Evolutionary conservation across 2,797 vertebrate genomes (phyloP).

Genomic region (Sphenopsis melanotis): DNA sequence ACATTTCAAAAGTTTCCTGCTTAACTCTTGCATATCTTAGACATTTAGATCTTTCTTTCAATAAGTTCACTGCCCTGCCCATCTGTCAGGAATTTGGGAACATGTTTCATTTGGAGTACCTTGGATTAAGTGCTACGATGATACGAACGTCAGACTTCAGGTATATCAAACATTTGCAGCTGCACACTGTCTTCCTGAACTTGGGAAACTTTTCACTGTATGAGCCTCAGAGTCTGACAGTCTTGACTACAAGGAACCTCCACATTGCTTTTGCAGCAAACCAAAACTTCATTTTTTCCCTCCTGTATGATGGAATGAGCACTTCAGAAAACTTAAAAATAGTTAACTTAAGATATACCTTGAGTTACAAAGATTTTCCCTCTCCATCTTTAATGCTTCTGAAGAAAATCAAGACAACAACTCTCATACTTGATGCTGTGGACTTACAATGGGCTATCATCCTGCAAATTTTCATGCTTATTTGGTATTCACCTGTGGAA

Average conservation of each 20-base stretch:
- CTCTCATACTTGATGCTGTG: slow-evolving; percentile 69
- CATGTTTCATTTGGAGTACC: slow-evolving; percentile 69
- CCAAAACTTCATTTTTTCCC: slow-evolving; percentile 47
- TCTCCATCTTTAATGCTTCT: background rate
- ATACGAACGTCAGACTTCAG: slow-evolving; percentile 73
- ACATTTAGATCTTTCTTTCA: slow-evolving; percentile 80
- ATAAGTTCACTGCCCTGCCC: slow-evolving; percentile 72
- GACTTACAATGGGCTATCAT: slow-evolving; percentile 69
- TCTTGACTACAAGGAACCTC: slow-evolving; percentile 70
- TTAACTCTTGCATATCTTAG: slow-evolving; percentile 73
- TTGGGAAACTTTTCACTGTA: slow-evolving; percentile 61
- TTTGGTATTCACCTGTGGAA: slow-evolving; percentile 69
- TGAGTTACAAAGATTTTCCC: background rate
- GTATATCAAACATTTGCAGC: slow-evolving; percentile 64
- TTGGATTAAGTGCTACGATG: slow-evolving; percentile 73
- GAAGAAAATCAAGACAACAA: slow-evolving; percentile 48
- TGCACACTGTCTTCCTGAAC: slow-evolving; percentile 68
- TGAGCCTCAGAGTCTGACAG: slow-evolving; percentile 70
- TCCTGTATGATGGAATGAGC: slow-evolving; percentile 66
- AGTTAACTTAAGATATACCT: slow-evolving; percentile 61
- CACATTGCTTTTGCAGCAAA: slow-evolving; percentile 53
- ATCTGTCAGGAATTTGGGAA: slow-evolving; percentile 69
- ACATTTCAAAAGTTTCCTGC: slow-evolving; percentile 67
- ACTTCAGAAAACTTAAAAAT: slow-evolving; percentile 75
- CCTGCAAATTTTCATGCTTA: slow-evolving; percentile 48